A percentile compares a stretch with the other conserved stretches of the same genome.
Evolutionary conservation across 2,888 invertebrate species (phyloP).

Genomic region (Ethmia dodecea): DNA sequence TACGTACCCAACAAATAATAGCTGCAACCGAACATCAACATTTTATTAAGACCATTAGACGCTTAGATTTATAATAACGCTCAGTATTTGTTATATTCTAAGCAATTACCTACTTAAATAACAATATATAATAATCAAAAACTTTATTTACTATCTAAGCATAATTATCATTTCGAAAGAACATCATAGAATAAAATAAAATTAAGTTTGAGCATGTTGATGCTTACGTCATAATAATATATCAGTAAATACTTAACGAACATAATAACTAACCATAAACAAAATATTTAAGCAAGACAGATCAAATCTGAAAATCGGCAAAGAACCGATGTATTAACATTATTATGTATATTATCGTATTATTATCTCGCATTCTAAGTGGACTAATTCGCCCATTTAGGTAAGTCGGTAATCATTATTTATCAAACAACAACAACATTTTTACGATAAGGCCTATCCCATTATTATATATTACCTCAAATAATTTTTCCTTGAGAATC

Average conservation of each 20-base stretch:
- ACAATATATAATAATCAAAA: conserved; percentile 6
- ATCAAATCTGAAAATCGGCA: too few relatives aligned
- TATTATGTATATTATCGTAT: too few relatives aligned
- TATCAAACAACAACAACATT: conserved; percentile 55
- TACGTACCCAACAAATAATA: too few relatives aligned
- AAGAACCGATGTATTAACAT: too few relatives aligned
- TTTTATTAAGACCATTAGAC: background rate
- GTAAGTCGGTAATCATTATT: too few relatives aligned
- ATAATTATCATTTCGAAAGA: background rate
- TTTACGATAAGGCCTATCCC: conserved; percentile 48
- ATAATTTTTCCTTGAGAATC: conserved; percentile 23
- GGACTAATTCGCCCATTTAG: too few relatives aligned
- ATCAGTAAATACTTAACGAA: too few relatives aligned
- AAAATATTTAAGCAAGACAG: too few relatives aligned
- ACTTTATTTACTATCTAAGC: conserved; percentile 4
- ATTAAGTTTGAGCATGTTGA: conserved; percentile 2
- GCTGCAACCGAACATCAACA: background rate
- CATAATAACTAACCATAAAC: too few relatives aligned
- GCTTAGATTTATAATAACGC: conserved; percentile 13
- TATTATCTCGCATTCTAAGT: too few relatives aligned
- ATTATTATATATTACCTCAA: conserved; percentile 29
- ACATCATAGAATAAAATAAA: background rate
- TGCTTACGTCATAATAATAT: too few relatives aligned
- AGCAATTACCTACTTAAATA: conserved; percentile 2
- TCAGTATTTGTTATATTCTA: conserved; percentile 8